Evolutionary conservation across 2,888 invertebrate species (phyloP), one percentile per base, ranked within the genome.

Genomic region (Muschampia plurimacula): DNA sequence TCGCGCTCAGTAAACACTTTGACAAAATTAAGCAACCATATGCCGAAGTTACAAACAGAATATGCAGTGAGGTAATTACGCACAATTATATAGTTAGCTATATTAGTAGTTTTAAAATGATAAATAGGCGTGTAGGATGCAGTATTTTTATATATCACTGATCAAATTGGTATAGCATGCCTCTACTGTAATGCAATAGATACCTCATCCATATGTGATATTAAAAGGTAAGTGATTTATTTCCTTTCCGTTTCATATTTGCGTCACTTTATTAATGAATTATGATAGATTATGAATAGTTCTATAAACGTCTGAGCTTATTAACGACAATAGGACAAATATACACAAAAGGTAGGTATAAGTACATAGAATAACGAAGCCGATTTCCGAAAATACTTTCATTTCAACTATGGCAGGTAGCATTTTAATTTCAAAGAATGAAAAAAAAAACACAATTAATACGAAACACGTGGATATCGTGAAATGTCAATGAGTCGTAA

Each of bases 401-500:
- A 76, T 80, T 81, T 76, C 49, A 59, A 59, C 10, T 2, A 36
- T 1, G 41, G 7, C 7, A 9, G 36, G 12, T 57, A 12, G 5
- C 10, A 55, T 41, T 70, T 46, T 52, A 41, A 44, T 70, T 41
- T 55, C 46, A 32, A 55, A 55, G 13, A 57, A 13, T 15, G 46
- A n/a, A 15, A 74, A 76, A 76, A 74, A 76, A 75, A 72, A 74
- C 22, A 66, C 68, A 76, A 77, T 76, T 74, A 77, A 69, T 67
- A 72, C 32, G 46, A 59, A 68, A 36, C 68, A 74, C 71, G 74
- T 32, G 52, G 71, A 75, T 81, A 67, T 81, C 84, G 85, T 84
- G 84, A 85, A 83, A 84, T 83, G 84, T 72, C 86, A 81, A 65
- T 52, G 36, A 70, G 62, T 78, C 76, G 49, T 13, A 22, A 59